These are phyloP conservation scores for Drosophila lacertosa DNA, from an alignment of 1,140 invertebrate species.

Conservation along the genomic window DNA sequence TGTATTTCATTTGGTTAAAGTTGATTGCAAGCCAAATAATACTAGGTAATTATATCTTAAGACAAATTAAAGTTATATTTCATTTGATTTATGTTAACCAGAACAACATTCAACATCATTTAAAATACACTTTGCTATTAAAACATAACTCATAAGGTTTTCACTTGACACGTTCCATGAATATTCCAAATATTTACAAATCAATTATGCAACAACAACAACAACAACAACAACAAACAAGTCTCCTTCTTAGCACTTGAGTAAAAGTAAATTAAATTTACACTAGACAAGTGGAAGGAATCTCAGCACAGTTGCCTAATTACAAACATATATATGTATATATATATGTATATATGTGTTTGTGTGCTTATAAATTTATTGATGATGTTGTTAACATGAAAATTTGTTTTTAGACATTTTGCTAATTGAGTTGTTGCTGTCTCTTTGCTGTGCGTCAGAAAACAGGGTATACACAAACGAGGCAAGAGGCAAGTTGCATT, in stretches of 20 bases:
- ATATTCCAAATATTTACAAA: constrained; percentile 33
- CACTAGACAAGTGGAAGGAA: constrained; percentile 6
- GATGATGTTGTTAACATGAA: constrained; percentile 3
- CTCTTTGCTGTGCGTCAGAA: constrained; percentile 13
- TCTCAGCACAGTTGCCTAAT: constrained; percentile 29
- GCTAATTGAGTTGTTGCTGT: constrained; percentile 64
- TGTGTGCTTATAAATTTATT: not conserved
- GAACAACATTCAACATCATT: too few species aligned
- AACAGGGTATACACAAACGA: not conserved
- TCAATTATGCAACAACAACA: constrained; percentile 18
- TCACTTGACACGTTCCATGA: not conserved
- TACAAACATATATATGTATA: not conserved
- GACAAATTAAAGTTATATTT: too few species aligned
- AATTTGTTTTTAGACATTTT: constrained; percentile 16
- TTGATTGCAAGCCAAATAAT: too few species aligned
- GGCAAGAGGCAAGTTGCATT: constrained; percentile 31
- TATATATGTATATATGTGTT: not conserved
- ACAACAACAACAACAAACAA: not conserved
- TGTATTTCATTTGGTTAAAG: too few species aligned
- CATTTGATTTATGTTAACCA: too few species aligned
- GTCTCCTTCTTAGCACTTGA: too few species aligned
- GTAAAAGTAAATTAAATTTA: constrained; percentile 20
- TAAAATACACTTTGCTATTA: not conserved
- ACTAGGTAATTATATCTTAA: too few species aligned
- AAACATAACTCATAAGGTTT: not conserved